phyloP scores from a whole-genome alignment of 1,140 invertebrate genomes.

The Helicoverpa zea region DNA sequence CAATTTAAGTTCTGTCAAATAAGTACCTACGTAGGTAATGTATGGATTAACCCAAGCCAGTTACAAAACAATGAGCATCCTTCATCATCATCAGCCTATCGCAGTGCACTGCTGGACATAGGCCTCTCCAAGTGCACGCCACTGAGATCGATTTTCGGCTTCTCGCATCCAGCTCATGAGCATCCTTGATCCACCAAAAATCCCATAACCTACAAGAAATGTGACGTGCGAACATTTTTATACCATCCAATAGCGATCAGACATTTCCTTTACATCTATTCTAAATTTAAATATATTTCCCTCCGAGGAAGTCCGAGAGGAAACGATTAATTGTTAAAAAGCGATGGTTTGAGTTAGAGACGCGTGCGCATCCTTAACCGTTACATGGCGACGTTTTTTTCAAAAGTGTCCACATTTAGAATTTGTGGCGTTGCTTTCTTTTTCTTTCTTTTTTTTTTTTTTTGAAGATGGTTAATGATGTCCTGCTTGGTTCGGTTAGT shows the following conservation, averaged over 20 bases:
- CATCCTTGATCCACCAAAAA: too few relatives aligned
- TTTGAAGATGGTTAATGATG: conserved; percentile 64
- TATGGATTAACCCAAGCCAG: too few relatives aligned
- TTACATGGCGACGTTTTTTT: conserved; percentile 58
- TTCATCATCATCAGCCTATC: too few relatives aligned
- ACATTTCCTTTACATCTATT: conserved; percentile 52
- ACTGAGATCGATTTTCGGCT: too few relatives aligned
- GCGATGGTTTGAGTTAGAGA: conserved; percentile 48
- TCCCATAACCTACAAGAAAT: too few relatives aligned
- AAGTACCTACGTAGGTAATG: too few relatives aligned
- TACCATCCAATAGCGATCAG: conserved; percentile 24
- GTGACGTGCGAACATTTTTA: conserved; percentile 47
- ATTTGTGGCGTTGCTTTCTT: conserved; percentile 37
- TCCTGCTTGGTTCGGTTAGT: conserved; percentile 50
- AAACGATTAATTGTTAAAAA: conserved; percentile 65
- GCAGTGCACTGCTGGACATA: too few relatives aligned
- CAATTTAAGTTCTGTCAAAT: too few relatives aligned
- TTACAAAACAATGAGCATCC: too few relatives aligned
- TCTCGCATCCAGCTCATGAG: too few relatives aligned
- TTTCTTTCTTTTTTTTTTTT: conserved; percentile 57
- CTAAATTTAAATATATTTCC: conserved; percentile 49
- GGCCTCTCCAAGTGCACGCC: too few relatives aligned
- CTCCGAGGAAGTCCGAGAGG: conserved; percentile 51
- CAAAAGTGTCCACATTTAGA: conserved; percentile 60
- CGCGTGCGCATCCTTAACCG: conserved; percentile 57